Evolutionary conservation across 2,113 vertebrate genomes (phyloP), one percentile per base, ranked within the genome.

Genomic region (Lanius collurio): DNA sequence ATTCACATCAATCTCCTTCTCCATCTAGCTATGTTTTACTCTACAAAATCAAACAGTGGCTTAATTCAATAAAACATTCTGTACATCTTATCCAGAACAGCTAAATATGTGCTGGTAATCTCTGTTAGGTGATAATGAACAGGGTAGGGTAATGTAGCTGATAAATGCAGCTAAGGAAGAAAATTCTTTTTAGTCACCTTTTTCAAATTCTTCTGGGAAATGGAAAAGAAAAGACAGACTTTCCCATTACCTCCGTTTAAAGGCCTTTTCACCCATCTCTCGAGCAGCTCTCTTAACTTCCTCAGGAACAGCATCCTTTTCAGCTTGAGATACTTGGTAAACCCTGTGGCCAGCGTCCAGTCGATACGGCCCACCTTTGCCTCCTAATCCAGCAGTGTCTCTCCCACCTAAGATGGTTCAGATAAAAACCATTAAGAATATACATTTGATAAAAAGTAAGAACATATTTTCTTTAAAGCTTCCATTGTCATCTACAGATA

Each of bases 361-460:
- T 13, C 99, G 98, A 70, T 99, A 99, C 0, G 99, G 99, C 4
- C 99, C 99, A 23, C 99, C 99, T 97, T 98, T 99, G 33, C 99
- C 99, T 14, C 99, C 99, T 14, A 99, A 97, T 2, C 99, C 99
- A 20, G 99, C 99, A 5, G 99, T 99, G 97, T 99, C 99, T 98
- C 99, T 98, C 90, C 99, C 99, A 8, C 99, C 99, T 99, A 89
- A 55, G 69, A 77, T 3, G 23, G 50, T 92, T 46, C 52, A 76
- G 41, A 70, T 1, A 67, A 80, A 65, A 79, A 52, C 3, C 76
- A 64, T 70, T 11, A 65, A 59, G 44, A 83, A 27, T 30, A 68
- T 1, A 21, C 14, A 50, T 39, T 75, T 9, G 3, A n/a, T 68
- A 57, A 80, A 33, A 49, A 59, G 33, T 7, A 85, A 65, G 10